Evolutionary conservation across 2,113 vertebrate species (phyloP).

Genomic region (Sinocyclocheilus anshuiensis): DNA sequence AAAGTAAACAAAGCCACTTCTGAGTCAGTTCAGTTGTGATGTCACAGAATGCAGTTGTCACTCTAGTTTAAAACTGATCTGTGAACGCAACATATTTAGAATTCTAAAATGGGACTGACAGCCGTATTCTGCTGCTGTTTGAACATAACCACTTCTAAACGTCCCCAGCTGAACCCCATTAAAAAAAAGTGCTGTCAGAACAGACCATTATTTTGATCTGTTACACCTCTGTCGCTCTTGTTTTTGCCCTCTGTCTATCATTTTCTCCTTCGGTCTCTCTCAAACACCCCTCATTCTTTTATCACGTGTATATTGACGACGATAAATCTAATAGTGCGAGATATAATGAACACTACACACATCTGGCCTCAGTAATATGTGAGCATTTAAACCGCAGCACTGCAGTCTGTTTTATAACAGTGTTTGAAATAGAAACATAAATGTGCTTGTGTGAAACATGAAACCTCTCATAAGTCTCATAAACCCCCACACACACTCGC

Average conservation of each 20-base stretch:
- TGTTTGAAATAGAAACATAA: constrained; percentile 15
- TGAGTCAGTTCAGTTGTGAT: neutral
- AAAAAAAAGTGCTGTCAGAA: constrained; percentile 1
- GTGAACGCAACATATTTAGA: neutral
- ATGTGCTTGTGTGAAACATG: constrained; percentile 1
- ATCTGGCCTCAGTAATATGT: neutral
- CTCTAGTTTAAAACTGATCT: neutral
- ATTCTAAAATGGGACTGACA: neutral
- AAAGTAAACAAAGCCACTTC: neutral
- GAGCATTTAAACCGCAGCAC: neutral
- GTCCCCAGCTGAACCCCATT: constrained; percentile 10
- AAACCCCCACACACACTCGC: constrained; percentile 32
- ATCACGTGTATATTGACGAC: neutral
- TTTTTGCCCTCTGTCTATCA: constrained; percentile 11
- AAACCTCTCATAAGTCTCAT: too few species aligned
- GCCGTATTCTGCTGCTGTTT: neutral
- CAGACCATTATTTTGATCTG: constrained; percentile 52
- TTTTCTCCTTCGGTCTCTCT: neutral
- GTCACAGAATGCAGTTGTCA: neutral
- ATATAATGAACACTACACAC: neutral
- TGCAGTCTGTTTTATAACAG: neutral
- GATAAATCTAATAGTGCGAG: neutral
- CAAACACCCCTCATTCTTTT: neutral
- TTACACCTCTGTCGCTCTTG: constrained; percentile 18
- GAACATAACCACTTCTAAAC: neutral